A percentile compares a stretch with the other conserved stretches of the same genome.
Conservation (phyloP, 2,113 vertebrate species). For the Mesitornis unicolor region DNA sequence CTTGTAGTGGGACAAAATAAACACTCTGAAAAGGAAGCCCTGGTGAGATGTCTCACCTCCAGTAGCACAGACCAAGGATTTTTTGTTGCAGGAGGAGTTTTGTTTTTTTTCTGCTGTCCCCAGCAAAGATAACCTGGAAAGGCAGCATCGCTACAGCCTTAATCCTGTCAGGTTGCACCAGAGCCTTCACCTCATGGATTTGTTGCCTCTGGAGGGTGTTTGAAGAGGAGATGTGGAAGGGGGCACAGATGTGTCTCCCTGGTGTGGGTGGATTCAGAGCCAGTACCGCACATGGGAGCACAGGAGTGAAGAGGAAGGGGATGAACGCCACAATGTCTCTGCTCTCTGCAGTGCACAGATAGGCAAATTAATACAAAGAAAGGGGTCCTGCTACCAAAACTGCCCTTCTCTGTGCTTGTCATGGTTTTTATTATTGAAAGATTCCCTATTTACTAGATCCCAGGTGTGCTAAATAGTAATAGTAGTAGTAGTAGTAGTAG, state of each 20-base stretch:
- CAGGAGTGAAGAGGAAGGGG: not conserved
- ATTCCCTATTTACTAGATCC: not conserved
- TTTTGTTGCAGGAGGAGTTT: not conserved
- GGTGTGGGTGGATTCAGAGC: rapidly evolving
- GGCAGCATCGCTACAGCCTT: rapidly evolving
- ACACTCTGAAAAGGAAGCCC: not conserved
- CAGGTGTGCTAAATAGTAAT: not conserved
- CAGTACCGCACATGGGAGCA: rapidly evolving
- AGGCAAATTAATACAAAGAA: not conserved
- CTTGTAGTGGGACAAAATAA: not conserved
- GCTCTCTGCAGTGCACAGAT: not conserved
- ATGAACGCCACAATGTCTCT: not conserved
- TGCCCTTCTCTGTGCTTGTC: not conserved
- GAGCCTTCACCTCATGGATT: not conserved
- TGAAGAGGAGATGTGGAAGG: not conserved
- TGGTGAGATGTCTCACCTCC: not conserved
- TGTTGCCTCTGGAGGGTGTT: not conserved
- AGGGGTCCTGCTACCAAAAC: not conserved
- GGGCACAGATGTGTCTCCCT: not conserved
- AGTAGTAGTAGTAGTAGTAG: no score
- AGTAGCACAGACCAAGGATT: not conserved
- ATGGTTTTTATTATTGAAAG: not conserved
- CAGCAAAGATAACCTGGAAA: not conserved
- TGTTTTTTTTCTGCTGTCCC: not conserved
- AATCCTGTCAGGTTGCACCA: not conserved